Evolutionary conservation across 2,113 vertebrate genomes (phyloP).

Genomic region (Lynx canadensis): DNA sequence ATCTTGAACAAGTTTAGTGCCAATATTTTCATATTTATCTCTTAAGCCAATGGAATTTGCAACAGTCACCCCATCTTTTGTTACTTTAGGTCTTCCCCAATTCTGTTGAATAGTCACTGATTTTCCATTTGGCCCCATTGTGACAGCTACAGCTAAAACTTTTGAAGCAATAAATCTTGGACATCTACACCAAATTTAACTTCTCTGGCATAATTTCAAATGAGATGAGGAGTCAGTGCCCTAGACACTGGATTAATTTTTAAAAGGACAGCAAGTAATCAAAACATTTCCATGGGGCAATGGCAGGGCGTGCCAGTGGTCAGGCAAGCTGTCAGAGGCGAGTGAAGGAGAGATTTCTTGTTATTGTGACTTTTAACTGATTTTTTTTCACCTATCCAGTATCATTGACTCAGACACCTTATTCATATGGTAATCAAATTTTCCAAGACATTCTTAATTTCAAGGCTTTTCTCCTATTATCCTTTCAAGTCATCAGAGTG

Average conservation of each 20-base stretch:
- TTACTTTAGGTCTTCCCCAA: slow-evolving; percentile 94
- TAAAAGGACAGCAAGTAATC: background rate
- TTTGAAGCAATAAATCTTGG: slow-evolving; percentile 78
- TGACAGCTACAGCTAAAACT: slow-evolving; percentile 89
- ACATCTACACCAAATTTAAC: slow-evolving; percentile 86
- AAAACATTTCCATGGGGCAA: slow-evolving; percentile 19
- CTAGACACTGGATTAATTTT: background rate
- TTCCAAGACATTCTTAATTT: background rate
- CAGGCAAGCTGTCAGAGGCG: background rate
- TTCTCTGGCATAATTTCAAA: slow-evolving; percentile 86
- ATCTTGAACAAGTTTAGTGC: slow-evolving; percentile 93
- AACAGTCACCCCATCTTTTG: slow-evolving; percentile 94
- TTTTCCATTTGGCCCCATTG: slow-evolving; percentile 96
- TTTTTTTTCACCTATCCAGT: background rate
- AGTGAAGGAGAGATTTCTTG: background rate
- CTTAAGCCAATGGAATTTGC: slow-evolving; percentile 56
- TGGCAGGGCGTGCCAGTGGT: background rate
- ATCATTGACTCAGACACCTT: background rate
- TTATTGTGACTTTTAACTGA: background rate
- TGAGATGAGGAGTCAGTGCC: slow-evolving; percentile 82
- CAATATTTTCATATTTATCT: slow-evolving; percentile 85
- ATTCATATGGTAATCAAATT: background rate
- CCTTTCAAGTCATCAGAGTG: background rate
- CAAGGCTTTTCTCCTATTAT: background rate
- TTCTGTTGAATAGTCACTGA: slow-evolving; percentile 87